Conservation (phyloP, 1,140 invertebrate genomes). For the Microvelia longipes region DNA sequence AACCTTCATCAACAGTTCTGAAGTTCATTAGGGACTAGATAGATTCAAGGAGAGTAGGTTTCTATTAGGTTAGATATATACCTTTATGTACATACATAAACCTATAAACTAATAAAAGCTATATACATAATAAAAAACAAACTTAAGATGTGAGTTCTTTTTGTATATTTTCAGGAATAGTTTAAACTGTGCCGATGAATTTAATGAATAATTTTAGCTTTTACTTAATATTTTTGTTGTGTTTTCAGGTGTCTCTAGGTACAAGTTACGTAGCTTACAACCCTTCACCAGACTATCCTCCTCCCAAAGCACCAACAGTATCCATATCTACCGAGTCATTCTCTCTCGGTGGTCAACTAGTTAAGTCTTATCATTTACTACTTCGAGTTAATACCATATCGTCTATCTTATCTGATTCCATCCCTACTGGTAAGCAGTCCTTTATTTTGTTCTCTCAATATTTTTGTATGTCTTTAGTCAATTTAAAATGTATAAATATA, state of each 20-base stretch:
- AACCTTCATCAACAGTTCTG: too few species aligned
- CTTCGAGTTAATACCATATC: constrained; percentile 50
- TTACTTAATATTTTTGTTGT: too few species aligned
- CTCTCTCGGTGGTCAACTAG: constrained; percentile 63
- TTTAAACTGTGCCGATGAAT: background rate
- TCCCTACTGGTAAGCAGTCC: background rate
- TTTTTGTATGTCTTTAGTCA: background rate
- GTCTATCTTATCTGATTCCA: background rate
- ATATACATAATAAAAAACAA: too few species aligned
- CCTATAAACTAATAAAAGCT: too few species aligned
- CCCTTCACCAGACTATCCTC: constrained; percentile 50
- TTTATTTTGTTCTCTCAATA: background rate
- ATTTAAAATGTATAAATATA: too few species aligned
- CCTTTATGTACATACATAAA: too few species aligned
- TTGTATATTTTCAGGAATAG: too few species aligned
- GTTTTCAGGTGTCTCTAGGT: constrained; percentile 44
- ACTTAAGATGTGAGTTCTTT: too few species aligned
- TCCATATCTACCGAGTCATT: constrained; percentile 74
- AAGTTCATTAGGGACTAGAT: too few species aligned
- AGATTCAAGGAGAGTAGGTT: too few species aligned
- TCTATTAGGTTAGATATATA: too few species aligned
- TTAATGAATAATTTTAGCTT: too few species aligned
- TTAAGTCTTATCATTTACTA: constrained; percentile 74
- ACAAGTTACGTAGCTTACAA: constrained; percentile 65
- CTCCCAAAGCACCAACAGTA: constrained; percentile 56